Conservation (phyloP, 2,113 vertebrate species). For the Montifringilla adamsi region DNA sequence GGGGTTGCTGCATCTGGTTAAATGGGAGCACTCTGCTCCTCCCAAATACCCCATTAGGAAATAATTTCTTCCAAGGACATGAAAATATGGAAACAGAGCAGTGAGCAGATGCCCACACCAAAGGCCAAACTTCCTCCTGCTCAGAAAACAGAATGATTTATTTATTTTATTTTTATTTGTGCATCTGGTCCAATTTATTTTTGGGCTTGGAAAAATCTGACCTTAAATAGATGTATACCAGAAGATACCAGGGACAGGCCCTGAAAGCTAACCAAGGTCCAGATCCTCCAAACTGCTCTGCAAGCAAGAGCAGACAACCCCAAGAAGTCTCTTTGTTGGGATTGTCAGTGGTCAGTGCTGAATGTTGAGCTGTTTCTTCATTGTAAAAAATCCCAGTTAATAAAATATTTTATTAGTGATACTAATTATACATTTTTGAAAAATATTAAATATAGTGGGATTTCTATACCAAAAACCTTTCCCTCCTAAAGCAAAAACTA, state of each 20-base stretch:
- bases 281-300: neutral
- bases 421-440: rapidly evolving
- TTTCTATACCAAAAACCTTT: neutral
- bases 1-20: neutral
- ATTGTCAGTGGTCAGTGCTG: neutral
- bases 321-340: neutral
- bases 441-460: neutral
- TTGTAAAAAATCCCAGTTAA: neutral
- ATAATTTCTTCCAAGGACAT: neutral
- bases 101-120: neutral
- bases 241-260: neutral
- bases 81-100: neutral
- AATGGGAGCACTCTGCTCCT: neutral
- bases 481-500: neutral
- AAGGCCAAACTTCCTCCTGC: neutral
- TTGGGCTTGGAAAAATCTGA: neutral
- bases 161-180: neutral
- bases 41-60: neutral
- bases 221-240: neutral
- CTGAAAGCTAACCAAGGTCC: neutral
- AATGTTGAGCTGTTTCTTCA: neutral
- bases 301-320: neutral
- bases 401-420: neutral
- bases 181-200: neutral
- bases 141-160: neutral